A percentile compares a stretch with the other conserved stretches of the same genome.
These are phyloP conservation scores for Pinctada fucata DNA, from an alignment of 2,888 invertebrate genomes.

Conservation along the genomic window DNA sequence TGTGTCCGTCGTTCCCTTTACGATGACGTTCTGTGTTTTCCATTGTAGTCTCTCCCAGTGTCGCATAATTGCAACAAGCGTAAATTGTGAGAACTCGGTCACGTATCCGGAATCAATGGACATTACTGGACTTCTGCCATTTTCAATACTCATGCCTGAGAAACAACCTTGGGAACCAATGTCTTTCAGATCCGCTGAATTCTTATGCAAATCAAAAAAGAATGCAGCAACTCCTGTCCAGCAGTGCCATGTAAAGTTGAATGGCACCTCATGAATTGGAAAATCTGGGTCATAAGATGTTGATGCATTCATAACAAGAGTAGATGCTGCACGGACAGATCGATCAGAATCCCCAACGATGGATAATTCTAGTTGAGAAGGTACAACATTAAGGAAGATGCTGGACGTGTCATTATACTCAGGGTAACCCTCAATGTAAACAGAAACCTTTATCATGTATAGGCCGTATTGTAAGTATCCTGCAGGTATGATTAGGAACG, in stretches of 20 bases:
- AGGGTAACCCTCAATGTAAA: conserved; percentile 27
- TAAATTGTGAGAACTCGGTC: background rate
- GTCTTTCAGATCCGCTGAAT: background rate
- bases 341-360: conserved; percentile 30
- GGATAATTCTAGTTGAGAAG: conserved; percentile 24
- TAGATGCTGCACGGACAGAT: conserved; percentile 8
- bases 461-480: conserved; percentile 30
- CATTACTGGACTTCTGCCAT: background rate
- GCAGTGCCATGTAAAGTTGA: conserved; percentile 39
- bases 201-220: background rate
- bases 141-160: background rate
- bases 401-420: conserved; percentile 24
- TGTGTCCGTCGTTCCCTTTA: background rate
- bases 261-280: conserved; percentile 4
- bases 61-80: conserved; percentile 29
- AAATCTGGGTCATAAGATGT: conserved; percentile 39
- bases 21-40: conserved; percentile 26
- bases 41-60: conserved; percentile 21
- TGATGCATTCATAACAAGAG: conserved; percentile 33
- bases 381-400: conserved; percentile 30
- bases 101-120: conserved; percentile 7
- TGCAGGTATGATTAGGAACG: conserved; percentile 33
- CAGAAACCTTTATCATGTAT: conserved; percentile 36
- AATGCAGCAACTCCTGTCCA: conserved; percentile 11
- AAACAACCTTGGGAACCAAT: conserved; percentile 2